These are phyloP conservation scores for Calephelis virginiensis DNA, from an alignment of 1,140 invertebrate species.

Conservation along the genomic window DNA sequence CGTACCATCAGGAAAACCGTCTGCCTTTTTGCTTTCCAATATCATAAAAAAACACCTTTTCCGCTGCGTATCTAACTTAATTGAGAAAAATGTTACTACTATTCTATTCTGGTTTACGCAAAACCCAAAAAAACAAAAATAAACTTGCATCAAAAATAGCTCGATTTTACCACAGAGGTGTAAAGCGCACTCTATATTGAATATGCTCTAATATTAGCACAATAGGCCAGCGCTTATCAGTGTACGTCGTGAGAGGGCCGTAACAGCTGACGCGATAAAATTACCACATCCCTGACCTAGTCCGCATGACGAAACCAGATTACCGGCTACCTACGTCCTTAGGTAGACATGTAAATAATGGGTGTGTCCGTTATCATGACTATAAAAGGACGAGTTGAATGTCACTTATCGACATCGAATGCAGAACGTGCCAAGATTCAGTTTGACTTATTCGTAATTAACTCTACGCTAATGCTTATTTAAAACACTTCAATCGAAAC, in stretches of 20 bases:
- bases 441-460: no score
- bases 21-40: no score
- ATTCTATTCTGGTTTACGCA: no score
- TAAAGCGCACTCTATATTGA: slow-evolving; percentile 18
- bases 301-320: slow-evolving; percentile 40
- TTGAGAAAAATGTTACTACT: no score
- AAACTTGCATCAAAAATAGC: not conserved
- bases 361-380: slow-evolving; percentile 48
- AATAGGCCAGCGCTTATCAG: slow-evolving; percentile 31
- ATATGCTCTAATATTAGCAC: slow-evolving; percentile 28
- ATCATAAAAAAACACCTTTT: no score
- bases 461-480: no score
- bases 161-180: not conserved
- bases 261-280: slow-evolving; percentile 56
- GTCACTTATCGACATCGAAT: slow-evolving; percentile 26
- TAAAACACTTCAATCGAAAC: no score
- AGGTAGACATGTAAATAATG: slow-evolving; percentile 46
- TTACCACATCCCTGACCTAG: slow-evolving; percentile 56
- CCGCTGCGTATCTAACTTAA: no score
- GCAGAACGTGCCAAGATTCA: slow-evolving; percentile 11
- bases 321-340: slow-evolving; percentile 32
- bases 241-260: slow-evolving; percentile 18
- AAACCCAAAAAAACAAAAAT: no score
- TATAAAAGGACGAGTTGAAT: slow-evolving; percentile 33
- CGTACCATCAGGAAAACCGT: no score